Base-by-base conservation (phyloP, 2,888 invertebrate species). In the Hermodice carunculata region DNA sequence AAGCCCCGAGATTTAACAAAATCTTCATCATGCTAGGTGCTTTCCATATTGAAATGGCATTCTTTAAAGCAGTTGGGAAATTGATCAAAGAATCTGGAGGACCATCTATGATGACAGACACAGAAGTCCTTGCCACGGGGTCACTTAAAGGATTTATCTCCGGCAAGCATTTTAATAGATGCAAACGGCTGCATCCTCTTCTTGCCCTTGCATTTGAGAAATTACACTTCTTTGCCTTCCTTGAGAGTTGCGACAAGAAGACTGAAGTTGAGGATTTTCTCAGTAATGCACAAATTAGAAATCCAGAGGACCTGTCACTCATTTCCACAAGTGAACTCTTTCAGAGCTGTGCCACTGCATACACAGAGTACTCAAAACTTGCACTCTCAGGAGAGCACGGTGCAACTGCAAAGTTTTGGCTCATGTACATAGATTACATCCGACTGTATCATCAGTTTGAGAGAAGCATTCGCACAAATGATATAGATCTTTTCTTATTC, bases 41-140 rank as follows among this genome's bases (percentile, higher is more conserved):
- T 19, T 75, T 73, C 49, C 70, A 75, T 34, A 67, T 75, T 17
- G 32, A 52, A 11, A 52, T 75, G 54, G 68, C 67, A 28, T 73
- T 66, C 24, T 70, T 73, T 57, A 66, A 57, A 22, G 66, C 69
- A 11, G 24, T 75, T 42, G 74, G 72, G 6, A 54, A 66, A 40
- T 26, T 75, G 31, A 44, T 75, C n/a, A 63, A 70, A 28, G 68
- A 56, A 14, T 75, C 75, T 28, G 71, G 70, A 11, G 66, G 66
- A 4, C 60, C 69, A 22, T 26, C 66, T 28, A 62, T 75, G 29
- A 53, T 75, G 5, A 70, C 64, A 60, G 71, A 75, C n/a, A 44
- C 52, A 46, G 65, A 54, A 31, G 66, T 69, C 32, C 59, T 75
- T 29, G 71, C 64, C 29, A 2, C 40, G 37, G 71, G 73, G 14